Base-by-base conservation (phyloP, 2,888 invertebrate species). In the Drosophila ezoana region DNA sequence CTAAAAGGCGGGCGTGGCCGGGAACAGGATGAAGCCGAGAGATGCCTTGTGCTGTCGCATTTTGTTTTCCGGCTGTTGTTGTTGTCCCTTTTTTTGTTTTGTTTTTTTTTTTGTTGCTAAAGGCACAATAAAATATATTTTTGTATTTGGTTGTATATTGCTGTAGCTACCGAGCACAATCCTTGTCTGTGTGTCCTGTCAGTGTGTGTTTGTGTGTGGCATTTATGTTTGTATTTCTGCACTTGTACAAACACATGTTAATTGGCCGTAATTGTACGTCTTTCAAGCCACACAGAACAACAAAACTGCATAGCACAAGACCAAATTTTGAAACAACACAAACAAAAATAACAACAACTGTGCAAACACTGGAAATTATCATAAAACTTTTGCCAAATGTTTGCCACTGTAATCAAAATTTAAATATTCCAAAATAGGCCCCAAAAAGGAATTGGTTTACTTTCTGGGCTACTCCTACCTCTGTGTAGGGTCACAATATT, bases 241-340 rank as follows among this genome's bases (percentile, higher is more conserved):
- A 87, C 71, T 83, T 89, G 81, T 79, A 76, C 86, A 87, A 87
- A 87, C 89, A 87, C 89, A 87, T 87, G 86, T 88, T 89, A 87
- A 87, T 87, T 88, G 89, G 87, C 75, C 88, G 81, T 88, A 88
- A 87, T 89, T 87, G 88, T 72, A 66, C 84, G 76, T 75, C 83
- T 88, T 76, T 61, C 60, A 57, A 72, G 78, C 68, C 62, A 70
- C 60, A 71, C 41, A 32, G 40, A 41, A 16, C 51, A 80, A 64
- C 49, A 77, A 49, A 80, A 72, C 53, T 85, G 76, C 83, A 74
- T 70, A 76, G 72, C 59, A 68, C 62, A 69, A 62, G 72, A 78
- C 66, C 3, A 68, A 70, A 72, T 79, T 80, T 69, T 64, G 61
- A 72, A 58, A 68, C 62, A 72, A 52, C 38, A 69, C 60, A 59